These are phyloP conservation scores for Scolopax rusticola DNA, from an alignment of 2,797 vertebrate species.

Conservation along the genomic window DNA sequence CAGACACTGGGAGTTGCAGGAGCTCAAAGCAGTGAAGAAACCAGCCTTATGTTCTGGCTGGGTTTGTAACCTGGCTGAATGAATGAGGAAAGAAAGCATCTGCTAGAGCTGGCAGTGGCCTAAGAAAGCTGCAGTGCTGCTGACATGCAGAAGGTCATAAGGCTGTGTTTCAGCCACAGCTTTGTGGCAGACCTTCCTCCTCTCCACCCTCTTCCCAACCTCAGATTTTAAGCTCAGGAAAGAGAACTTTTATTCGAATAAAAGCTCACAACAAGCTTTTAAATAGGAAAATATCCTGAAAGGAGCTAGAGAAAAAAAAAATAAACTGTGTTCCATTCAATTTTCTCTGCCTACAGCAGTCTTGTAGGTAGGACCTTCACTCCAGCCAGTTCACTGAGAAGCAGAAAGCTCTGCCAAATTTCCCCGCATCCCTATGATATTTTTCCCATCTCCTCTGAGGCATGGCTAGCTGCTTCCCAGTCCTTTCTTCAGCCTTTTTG, in stretches of 20 bases:
- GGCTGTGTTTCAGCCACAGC: background rate
- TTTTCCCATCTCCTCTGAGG: background rate
- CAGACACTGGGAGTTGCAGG: background rate
- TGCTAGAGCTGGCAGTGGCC: background rate
- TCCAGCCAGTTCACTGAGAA: background rate
- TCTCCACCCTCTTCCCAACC: background rate
- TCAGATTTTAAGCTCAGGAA: background rate
- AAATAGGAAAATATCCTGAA: background rate
- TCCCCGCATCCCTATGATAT: background rate
- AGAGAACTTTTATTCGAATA: background rate
- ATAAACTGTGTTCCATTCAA: background rate
- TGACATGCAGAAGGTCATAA: accelerated
- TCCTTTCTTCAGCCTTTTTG: background rate
- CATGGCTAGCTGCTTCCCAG: background rate
- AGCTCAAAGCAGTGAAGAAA: background rate
- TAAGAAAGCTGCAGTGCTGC: background rate
- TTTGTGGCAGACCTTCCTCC: background rate
- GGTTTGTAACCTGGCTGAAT: background rate
- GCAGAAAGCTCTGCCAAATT: background rate
- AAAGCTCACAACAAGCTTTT: background rate
- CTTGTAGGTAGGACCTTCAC: background rate
- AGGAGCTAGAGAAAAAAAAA: background rate
- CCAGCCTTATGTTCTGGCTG: background rate
- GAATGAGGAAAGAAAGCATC: background rate
- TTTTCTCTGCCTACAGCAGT: background rate